These are phyloP conservation scores for Planococcus citri DNA, from an alignment of 1,140 invertebrate species.

Conservation along the genomic window DNA sequence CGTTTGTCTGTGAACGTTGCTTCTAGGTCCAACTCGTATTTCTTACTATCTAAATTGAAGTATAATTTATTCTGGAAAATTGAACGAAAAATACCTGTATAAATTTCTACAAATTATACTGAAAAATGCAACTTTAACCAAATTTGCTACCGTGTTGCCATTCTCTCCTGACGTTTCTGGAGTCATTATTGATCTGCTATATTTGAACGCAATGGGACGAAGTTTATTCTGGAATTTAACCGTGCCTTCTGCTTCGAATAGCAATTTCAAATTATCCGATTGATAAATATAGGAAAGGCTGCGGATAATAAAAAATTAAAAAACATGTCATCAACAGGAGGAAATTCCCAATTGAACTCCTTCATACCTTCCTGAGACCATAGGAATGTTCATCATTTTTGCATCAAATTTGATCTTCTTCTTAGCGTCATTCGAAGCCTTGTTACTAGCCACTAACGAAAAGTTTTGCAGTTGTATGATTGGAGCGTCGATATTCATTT, in stretches of 20 bases:
- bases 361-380: neutral
- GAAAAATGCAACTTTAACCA: too few species aligned
- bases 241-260: neutral
- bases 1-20: neutral
- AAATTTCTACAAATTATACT: neutral
- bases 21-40: neutral
- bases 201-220: constrained; percentile 9
- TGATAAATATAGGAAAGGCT: neutral
- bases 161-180: neutral
- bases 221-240: neutral
- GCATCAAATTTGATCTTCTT: neutral
- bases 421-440: neutral
- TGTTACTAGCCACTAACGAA: neutral
- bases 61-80: constrained; percentile 12
- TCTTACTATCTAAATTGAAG: neutral
- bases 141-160: neutral
- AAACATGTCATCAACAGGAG: neutral
- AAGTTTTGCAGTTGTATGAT: neutral
- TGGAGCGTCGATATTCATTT: neutral
- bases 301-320: neutral
- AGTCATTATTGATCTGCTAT: neutral
- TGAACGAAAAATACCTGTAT: neutral
- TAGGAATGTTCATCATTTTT: neutral
- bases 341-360: too few species aligned
- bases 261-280: neutral